Percentiles rank a stretch among this genome's conserved stretches.
These are phyloP conservation scores for Lycocorax pyrrhopterus DNA, from an alignment of 2,113 vertebrate genomes.

Conservation along the genomic window DNA sequence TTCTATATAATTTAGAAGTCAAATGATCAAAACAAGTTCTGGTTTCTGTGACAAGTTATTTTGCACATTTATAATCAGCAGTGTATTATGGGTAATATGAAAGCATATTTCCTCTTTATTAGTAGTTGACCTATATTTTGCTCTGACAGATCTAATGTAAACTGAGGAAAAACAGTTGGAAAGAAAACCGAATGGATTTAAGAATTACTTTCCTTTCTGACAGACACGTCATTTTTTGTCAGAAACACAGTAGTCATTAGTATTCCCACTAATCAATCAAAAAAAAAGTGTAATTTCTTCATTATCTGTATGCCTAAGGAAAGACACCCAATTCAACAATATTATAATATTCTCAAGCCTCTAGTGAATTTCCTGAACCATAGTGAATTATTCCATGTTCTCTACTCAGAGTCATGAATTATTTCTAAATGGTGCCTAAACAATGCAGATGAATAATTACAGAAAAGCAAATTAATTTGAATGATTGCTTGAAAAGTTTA, in stretches of 20 bases:
- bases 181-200: background rate
- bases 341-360: background rate
- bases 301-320: background rate
- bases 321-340: background rate
- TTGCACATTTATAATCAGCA: background rate
- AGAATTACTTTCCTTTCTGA: background rate
- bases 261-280: background rate
- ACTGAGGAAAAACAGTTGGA: background rate
- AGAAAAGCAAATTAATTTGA: constrained; percentile 4
- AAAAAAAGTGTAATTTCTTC: background rate
- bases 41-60: background rate
- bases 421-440: background rate
- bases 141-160: background rate
- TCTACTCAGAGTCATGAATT: background rate
- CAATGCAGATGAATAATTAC: background rate
- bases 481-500: background rate
- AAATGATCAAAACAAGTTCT: background rate
- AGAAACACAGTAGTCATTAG: background rate
- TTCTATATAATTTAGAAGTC: background rate
- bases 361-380: background rate
- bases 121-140: background rate
- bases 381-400: background rate
- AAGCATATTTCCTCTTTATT: background rate
- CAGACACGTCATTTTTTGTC: background rate
- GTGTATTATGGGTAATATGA: background rate